Percentiles rank a stretch among this genome's conserved stretches.
Evolutionary conservation across 2,888 invertebrate genomes (phyloP).

Genomic region (Rhamnusium bicolor): DNA sequence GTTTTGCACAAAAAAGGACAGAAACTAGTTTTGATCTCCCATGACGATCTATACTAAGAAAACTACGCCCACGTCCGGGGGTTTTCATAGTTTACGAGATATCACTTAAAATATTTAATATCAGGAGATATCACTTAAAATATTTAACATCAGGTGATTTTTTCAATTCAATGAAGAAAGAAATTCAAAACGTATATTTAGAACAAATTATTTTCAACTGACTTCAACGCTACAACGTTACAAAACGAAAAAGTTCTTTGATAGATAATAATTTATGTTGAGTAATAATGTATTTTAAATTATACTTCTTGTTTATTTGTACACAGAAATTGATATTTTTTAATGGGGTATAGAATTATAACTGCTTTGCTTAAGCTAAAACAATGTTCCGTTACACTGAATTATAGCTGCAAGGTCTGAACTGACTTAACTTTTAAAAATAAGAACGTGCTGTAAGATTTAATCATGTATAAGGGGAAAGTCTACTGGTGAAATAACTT

Average conservation of each 20-base stretch:
- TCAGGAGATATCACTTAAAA: too few species aligned
- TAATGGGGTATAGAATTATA: background rate
- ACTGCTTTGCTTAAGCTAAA: background rate
- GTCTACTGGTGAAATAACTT: constrained; percentile 9
- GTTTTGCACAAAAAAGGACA: too few species aligned
- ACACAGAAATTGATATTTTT: background rate
- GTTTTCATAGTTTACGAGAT: too few species aligned
- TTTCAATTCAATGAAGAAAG: too few species aligned
- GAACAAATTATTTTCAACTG: background rate
- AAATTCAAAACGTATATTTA: too few species aligned
- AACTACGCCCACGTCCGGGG: too few species aligned
- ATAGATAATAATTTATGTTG: background rate
- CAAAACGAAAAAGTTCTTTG: background rate
- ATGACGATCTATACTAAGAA: too few species aligned
- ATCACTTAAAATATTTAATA: too few species aligned
- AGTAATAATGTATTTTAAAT: background rate
- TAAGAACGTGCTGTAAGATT: background rate
- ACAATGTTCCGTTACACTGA: background rate
- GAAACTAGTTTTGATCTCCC: too few species aligned
- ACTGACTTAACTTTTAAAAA: background rate
- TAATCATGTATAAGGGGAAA: constrained; percentile 8
- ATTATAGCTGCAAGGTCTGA: background rate
- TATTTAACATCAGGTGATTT: too few species aligned
- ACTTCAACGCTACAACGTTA: too few species aligned
- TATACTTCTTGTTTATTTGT: background rate